Percentiles rank a stretch among this genome's conserved stretches.
Evolutionary conservation across 2,888 invertebrate species (phyloP).

Genomic region (Dyspetes luteomarginatus): DNA sequence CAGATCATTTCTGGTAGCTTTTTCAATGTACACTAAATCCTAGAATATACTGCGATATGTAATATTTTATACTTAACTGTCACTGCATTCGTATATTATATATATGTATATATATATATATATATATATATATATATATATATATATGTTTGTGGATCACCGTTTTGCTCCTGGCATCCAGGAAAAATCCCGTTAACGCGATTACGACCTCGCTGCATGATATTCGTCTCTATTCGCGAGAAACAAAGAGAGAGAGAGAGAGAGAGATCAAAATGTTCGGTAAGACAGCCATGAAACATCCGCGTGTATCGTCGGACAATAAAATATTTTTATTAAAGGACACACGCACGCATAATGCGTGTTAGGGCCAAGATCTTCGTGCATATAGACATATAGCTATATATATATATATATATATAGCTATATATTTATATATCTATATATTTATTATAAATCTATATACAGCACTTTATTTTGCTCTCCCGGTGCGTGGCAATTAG

Average conservation of each 20-base stretch:
- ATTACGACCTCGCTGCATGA: conserved; percentile 58
- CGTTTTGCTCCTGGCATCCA: conserved; percentile 41
- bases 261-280: background rate
- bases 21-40: conserved; percentile 21
- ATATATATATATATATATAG: background rate
- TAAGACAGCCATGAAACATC: conserved; percentile 40
- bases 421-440: background rate
- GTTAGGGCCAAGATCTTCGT: conserved; percentile 38
- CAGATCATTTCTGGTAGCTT: background rate
- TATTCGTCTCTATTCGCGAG: conserved; percentile 37
- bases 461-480: conserved; percentile 7
- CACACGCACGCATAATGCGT: conserved; percentile 36
- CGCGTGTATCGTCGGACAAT: conserved; percentile 68
- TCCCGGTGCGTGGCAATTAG: conserved; percentile 74
- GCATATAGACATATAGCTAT: background rate
- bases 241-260: conserved; percentile 17
- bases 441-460: background rate
- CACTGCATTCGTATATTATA: background rate
- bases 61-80: conserved; percentile 20
- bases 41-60: conserved; percentile 23
- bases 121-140: background rate
- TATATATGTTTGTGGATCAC: background rate
- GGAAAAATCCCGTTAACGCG: conserved; percentile 59
- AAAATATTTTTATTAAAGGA: conserved; percentile 78
- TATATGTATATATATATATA: background rate